These are phyloP conservation scores for Synergus laeviventris DNA, from an alignment of 2,888 invertebrate genomes.

Conservation along the genomic window DNA sequence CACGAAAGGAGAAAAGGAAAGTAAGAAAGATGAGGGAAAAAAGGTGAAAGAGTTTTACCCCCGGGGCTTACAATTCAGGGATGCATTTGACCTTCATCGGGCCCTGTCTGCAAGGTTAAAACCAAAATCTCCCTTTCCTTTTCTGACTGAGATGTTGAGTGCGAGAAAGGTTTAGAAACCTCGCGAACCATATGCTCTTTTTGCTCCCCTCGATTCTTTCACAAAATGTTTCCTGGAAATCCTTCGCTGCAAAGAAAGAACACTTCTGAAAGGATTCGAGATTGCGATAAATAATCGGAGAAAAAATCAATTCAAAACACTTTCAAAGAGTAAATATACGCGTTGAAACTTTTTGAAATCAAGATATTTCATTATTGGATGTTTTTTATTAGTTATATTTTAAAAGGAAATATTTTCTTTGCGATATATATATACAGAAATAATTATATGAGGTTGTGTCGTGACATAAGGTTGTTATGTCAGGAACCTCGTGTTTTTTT, in stretches of 20 bases:
- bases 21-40: conserved; percentile 40
- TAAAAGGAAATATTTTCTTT: too few species aligned
- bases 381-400: too few species aligned
- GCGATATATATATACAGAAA: too few species aligned
- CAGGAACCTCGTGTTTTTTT: neutral
- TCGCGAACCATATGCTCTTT: conserved; percentile 44
- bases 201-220: conserved; percentile 41
- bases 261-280: conserved; percentile 21
- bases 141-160: conserved; percentile 40
- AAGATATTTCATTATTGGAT: too few species aligned
- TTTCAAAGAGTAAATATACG: too few species aligned
- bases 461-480: conserved; percentile 14
- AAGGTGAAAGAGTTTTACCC: conserved; percentile 42
- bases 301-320: neutral
- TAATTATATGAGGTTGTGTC: neutral
- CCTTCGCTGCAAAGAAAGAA: neutral
- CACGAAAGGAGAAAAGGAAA: conserved; percentile 31
- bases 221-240: conserved; percentile 37
- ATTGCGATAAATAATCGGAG: neutral
- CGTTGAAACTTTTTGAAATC: neutral
- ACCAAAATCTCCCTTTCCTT: conserved; percentile 40
- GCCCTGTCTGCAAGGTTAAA: conserved; percentile 57
- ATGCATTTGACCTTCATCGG: conserved; percentile 35
- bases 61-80: conserved; percentile 24
- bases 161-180: conserved; percentile 36